phyloP scores from a whole-genome alignment of 2,888 invertebrate species.

The Leptopilina myrica region DNA sequence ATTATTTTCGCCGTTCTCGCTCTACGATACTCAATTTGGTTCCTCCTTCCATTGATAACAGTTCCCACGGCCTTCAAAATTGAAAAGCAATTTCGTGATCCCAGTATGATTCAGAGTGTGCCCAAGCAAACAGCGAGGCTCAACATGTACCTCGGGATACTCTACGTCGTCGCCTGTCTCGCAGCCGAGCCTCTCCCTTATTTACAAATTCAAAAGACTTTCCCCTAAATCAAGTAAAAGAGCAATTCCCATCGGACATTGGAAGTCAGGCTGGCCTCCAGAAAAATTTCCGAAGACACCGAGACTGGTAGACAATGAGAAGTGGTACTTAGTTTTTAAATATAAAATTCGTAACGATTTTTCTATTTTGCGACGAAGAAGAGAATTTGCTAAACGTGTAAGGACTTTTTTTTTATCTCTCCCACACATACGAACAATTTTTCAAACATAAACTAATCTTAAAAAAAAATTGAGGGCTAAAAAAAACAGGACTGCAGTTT shows the following conservation, averaged over 20 bases:
- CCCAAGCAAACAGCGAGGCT: conserved; percentile 93
- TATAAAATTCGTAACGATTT: background rate
- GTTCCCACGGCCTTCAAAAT: conserved; percentile 92
- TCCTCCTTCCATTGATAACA: conserved; percentile 91
- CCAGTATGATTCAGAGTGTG: conserved; percentile 87
- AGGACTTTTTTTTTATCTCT: background rate
- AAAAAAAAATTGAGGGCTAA: background rate
- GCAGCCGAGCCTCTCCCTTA: conserved; percentile 72
- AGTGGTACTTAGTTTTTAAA: background rate
- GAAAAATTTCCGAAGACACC: background rate
- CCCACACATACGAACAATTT: background rate
- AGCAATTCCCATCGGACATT: background rate
- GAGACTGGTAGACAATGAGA: background rate
- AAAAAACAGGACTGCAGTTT: conserved; percentile 4
- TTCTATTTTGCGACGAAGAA: conserved; percentile 7
- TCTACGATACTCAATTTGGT: conserved; percentile 91
- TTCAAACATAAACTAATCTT: conserved; percentile 3
- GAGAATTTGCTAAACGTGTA: background rate
- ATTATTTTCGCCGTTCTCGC: conserved; percentile 92
- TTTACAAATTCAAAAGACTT: conserved; percentile 57
- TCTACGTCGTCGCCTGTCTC: conserved; percentile 89
- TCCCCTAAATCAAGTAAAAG: background rate
- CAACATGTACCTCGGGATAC: conserved; percentile 93
- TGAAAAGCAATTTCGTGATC: conserved; percentile 90
- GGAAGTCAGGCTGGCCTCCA: background rate